Evolutionary conservation across 2,113 vertebrate genomes (phyloP), one percentile per base, ranked within the genome.

Genomic region (Mola mola): DNA sequence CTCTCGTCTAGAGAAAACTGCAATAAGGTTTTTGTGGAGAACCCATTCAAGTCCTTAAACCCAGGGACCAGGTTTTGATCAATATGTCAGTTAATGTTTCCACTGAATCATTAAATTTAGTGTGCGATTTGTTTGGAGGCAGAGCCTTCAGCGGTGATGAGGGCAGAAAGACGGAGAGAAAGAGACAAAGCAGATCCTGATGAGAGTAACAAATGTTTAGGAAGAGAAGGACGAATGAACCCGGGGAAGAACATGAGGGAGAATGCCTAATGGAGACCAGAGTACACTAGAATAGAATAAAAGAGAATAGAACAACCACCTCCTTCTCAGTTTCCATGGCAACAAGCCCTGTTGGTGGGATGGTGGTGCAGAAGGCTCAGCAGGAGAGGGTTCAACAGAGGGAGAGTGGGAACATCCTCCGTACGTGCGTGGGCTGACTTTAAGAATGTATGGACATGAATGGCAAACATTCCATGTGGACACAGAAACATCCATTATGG

Each of bases 401-500:
- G 89, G 90, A 82, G 87, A 71, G 82, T 67, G 66, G 37, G 89
- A 78, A 88, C 90, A 87, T 68, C 85, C 87, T 47, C 19, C 19
- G 19, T 15, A 4, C 37, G 53, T 44, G 17, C 38, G 26, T 42
- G 16, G 73, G 61, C 62, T 57, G 41, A 24, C 62, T 53, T 13
- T 50, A 50, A 49, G 34, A 41, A 16, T 33, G 19, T 25, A 17
- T 28, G 55, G 26, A 57, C 43, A 19, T 46, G 48, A 22, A 61
- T 20, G n/a, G 26, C 4, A 40, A 40, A 41, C 42, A 19, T n/a
- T n/a, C n/a, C n/a, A n/a, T 40, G 6, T 17, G 36, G 37, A 17
- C 2, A 9, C 6, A 1, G 9, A 29, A 29, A 29, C 1, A 9
- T 5, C 28, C 6, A 29, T 5, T 9, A 29, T 29, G 6, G 9